Percentiles rank a stretch among this genome's conserved stretches.
These are phyloP conservation scores for Drosophila lacicola DNA, from an alignment of 2,888 invertebrate species.

Conservation along the genomic window DNA sequence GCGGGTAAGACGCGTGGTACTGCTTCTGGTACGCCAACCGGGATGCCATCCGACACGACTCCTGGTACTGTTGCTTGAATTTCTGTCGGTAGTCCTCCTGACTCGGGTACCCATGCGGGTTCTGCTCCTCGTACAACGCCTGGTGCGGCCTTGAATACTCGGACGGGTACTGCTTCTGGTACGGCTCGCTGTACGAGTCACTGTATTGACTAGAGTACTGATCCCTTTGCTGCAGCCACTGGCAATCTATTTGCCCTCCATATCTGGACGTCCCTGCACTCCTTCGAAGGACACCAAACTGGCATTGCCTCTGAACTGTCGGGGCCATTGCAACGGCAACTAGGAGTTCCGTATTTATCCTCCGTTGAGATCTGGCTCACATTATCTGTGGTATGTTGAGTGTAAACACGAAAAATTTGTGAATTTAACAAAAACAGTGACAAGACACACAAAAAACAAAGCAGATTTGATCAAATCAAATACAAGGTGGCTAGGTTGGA, in stretches of 20 bases:
- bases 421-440: background rate
- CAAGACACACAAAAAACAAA: background rate
- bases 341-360: background rate
- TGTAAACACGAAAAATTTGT: constrained; percentile 12
- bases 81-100: too few relatives aligned
- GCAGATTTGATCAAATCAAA: background rate
- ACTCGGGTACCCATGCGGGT: too few relatives aligned
- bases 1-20: too few relatives aligned
- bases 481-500: too few relatives aligned
- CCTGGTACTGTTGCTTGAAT: too few relatives aligned
- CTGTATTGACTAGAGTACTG: background rate
- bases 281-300: background rate
- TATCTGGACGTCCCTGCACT: background rate
- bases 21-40: too few relatives aligned
- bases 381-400: constrained; percentile 12
- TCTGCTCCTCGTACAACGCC: too few relatives aligned
- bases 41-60: too few relatives aligned
- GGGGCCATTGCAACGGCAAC: constrained; percentile 8
- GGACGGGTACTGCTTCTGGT: background rate
- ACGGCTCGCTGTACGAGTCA: background rate
- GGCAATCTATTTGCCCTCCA: background rate
- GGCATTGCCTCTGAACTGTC: background rate
- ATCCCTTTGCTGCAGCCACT: background rate
- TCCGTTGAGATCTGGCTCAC: background rate
- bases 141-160: too few relatives aligned